Evolutionary conservation across 2,888 invertebrate species (phyloP), one percentile per base, ranked within the genome.

Genomic region (Anticlea derivata): DNA sequence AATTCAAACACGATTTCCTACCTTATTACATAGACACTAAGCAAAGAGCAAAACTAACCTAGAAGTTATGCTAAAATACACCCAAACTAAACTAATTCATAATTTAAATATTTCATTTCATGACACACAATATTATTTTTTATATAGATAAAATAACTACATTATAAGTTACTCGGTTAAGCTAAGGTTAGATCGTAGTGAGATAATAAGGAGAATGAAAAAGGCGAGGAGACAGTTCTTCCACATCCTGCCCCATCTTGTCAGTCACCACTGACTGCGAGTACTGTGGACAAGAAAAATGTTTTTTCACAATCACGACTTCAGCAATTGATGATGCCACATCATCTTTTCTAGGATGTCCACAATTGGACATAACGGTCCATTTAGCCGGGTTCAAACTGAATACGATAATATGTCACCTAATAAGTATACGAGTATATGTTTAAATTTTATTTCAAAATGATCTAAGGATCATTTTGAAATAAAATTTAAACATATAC

Each of bases 1-100:
- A 45, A 33, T 30, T 45, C 37, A 58, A 63, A 86, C 81, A 86
- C 81, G 81, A 83, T 7, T 80, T 77, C 84, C 40, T 47, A 52
- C 39, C 49, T 44, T 53, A 50, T 20, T n/a, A 30, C 35, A 30
- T 48, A 50, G 8, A 55, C 41, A 52, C 55, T 17, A 68, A 63
- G 53, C 63, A 61, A 45, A 57, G 52, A 58, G 10, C 43, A 39
- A 51, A 51, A 51, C 55, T 63, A 59, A 6, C 37, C 55, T 60
- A 58, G 33, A 33, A 56, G 49, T 41, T 61, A 57, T 60, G 58
- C 60, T 61, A 41, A 27, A 55, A 50, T 56, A 48, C 50, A 58
- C 43, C 50, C 29, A 45, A 40, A 41, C 38, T 44, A 49, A 10
- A 13, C 39, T 54, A 52, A 50, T 39, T 34, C 65, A 68, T 62